These are phyloP conservation scores for Penelope pileata DNA, from an alignment of 2,113 vertebrate genomes.

Conservation along the genomic window DNA sequence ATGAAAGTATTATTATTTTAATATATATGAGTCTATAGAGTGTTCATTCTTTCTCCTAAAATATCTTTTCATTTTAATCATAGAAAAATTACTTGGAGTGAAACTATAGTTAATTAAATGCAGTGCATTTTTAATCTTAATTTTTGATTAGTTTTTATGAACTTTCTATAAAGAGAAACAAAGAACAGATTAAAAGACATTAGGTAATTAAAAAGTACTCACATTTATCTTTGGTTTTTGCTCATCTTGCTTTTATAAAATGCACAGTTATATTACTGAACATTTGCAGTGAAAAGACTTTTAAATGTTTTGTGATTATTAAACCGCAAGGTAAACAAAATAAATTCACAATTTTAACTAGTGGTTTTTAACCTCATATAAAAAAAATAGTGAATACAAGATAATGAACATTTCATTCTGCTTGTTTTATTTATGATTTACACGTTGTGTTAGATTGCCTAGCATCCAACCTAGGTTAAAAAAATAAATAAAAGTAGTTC, in stretches of 20 bases:
- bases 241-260: conserved; percentile 73
- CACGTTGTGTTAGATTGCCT: background rate
- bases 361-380: conserved; percentile 28
- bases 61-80: background rate
- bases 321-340: conserved; percentile 37
- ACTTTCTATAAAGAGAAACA: conserved; percentile 29
- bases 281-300: conserved; percentile 44
- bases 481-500: background rate
- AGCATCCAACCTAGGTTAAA: background rate
- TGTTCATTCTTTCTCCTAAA: background rate
- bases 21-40: background rate
- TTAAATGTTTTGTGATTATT: conserved; percentile 61
- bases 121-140: background rate
- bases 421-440: background rate
- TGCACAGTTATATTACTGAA: conserved; percentile 38
- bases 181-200: conserved; percentile 57
- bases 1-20: background rate
- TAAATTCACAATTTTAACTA: conserved; percentile 11
- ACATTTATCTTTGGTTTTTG: conserved; percentile 60
- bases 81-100: background rate
- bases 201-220: conserved; percentile 66
- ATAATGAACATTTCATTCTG: background rate
- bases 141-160: conserved; percentile 45
- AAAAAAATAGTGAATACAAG: conserved; percentile 18
- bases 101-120: background rate